Conservation (phyloP, 2,888 invertebrate genomes). For the Choristoneura rosaceana region DNA sequence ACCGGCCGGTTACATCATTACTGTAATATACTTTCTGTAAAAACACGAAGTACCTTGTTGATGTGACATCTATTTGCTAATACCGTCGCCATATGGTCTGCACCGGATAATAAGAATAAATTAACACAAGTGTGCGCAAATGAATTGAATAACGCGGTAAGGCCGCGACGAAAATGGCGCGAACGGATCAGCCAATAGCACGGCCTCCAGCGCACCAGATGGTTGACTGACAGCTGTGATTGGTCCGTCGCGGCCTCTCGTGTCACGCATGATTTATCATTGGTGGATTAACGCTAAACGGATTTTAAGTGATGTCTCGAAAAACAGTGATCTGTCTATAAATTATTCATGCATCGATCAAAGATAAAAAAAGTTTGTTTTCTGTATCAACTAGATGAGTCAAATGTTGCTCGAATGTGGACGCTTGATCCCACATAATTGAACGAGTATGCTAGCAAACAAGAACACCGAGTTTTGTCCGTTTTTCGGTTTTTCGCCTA, state of each 20-base stretch:
- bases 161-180: constrained; percentile 43
- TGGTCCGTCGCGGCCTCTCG: constrained; percentile 40
- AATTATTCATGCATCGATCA: constrained; percentile 11
- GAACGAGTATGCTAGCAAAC: not conserved
- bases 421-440: not conserved
- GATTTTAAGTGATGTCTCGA: not conserved
- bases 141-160: constrained; percentile 29
- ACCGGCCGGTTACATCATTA: constrained; percentile 1
- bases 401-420: not conserved
- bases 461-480: not conserved
- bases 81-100: constrained; percentile 33
- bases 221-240: constrained; percentile 39
- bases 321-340: not conserved
- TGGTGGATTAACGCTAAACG: constrained; percentile 36
- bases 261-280: constrained; percentile 41
- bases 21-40: constrained; percentile 11
- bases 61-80: constrained; percentile 24
- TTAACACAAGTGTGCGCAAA: constrained; percentile 30
- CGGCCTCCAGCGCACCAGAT: constrained; percentile 43
- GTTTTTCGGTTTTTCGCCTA: too few relatives aligned
- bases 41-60: constrained; percentile 15
- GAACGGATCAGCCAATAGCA: constrained; percentile 42
- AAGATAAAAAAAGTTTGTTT: constrained; percentile 5
- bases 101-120: constrained; percentile 37
- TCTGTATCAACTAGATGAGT: not conserved